Evolutionary conservation across 2,113 vertebrate genomes (phyloP).

Genomic region (Scalopus aquaticus): DNA sequence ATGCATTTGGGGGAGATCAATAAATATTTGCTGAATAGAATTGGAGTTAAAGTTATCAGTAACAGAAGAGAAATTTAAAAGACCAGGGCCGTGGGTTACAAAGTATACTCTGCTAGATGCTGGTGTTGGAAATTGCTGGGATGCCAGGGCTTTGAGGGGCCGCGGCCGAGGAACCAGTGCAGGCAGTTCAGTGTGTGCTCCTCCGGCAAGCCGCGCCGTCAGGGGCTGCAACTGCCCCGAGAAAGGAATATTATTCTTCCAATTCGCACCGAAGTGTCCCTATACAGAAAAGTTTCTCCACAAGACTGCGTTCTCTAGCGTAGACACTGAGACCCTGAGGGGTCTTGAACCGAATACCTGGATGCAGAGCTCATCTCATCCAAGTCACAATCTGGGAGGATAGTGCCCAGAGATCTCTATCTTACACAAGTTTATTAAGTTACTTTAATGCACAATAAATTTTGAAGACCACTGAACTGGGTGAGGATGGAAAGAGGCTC

Average conservation of each 20-base stretch:
- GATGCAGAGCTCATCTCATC: neutral
- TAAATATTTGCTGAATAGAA: neutral
- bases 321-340: no score
- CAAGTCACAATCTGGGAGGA: neutral
- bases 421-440: neutral
- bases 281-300: neutral
- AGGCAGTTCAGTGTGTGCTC: no score
- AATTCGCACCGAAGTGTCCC: neutral
- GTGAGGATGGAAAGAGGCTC: neutral
- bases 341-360: neutral
- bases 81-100: no score
- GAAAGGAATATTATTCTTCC: neutral
- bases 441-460: neutral
- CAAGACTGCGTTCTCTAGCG: neutral
- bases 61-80: neutral
- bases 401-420: neutral
- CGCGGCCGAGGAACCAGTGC: accelerated
- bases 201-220: accelerated
- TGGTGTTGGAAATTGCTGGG: neutral
- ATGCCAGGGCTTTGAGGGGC: accelerated
- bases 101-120: neutral
- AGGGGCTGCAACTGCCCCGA: neutral
- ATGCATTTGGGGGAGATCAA: accelerated
- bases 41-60: neutral
- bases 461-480: no score